Percentiles rank a stretch among this genome's conserved stretches.
Conservation (phyloP, 2,797 vertebrate species). For the Premnoplex brunnescens region DNA sequence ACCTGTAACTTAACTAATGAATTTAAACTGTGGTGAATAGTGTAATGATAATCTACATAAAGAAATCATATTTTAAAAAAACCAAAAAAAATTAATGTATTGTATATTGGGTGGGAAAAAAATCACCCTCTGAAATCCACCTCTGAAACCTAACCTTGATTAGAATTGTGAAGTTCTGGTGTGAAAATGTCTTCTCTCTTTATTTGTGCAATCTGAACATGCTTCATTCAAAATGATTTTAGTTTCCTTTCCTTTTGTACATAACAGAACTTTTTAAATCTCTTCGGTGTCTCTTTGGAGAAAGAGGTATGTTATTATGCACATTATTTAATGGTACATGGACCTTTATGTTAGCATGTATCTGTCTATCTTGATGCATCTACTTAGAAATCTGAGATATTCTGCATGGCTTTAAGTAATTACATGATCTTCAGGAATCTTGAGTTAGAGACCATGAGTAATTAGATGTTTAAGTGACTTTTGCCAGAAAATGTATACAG, state of each 20-base stretch:
- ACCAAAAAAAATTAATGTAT: neutral
- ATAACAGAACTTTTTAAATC: neutral
- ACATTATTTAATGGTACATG: neutral
- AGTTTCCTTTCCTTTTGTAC: neutral
- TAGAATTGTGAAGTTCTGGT: neutral
- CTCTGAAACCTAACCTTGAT: neutral
- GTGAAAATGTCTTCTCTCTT: neutral
- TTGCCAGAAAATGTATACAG: slow-evolving; percentile 23
- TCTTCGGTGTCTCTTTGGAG: neutral
- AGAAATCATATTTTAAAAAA: neutral
- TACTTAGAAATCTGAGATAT: neutral
- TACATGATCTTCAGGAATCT: neutral
- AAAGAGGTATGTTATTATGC: neutral
- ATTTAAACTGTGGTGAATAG: neutral
- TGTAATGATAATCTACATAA: neutral
- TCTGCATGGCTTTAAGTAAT: neutral
- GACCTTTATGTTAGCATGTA: neutral
- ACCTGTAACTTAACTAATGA: neutral
- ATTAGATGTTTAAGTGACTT: neutral
- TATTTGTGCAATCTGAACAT: neutral
- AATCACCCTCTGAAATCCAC: neutral
- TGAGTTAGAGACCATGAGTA: neutral
- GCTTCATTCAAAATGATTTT: rapidly evolving
- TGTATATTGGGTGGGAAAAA: neutral
- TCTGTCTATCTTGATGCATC: neutral